Base-by-base conservation (phyloP, 2,888 invertebrate genomes). In the Pollenia griseotomentosa region DNA sequence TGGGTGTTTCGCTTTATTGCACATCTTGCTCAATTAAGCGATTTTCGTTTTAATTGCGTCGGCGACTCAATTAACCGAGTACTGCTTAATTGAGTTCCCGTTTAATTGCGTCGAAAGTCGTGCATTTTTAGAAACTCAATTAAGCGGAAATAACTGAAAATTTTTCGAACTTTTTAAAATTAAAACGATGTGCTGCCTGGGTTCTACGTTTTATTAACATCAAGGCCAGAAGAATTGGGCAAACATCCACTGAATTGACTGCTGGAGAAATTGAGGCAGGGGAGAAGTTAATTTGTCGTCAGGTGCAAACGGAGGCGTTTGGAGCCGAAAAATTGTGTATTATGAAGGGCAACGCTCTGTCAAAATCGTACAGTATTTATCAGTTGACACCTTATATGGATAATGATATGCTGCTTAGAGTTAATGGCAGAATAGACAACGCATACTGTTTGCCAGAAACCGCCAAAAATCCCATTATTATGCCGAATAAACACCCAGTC, bases 401-500 rank as follows among this genome's bases (percentile, higher is more conserved):
- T 46, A 78, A 87, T 40, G 53, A 85, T 46, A 66, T 88, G 46
- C 2, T 68, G 8, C 14, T 68, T 16, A n/a, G n/a, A 23, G 46
- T 53, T 6, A 61, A 74, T 12, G 53, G 66, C 12, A 71, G 77
- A 66, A 81, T 84, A 10, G 84, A 88, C 46, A 82, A 78, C 14
- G 84, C 86, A 33, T 68, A 57, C n/a, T 80, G 16, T 12, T 57
- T 88, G 14, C 84, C 83, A 2, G 16, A 63, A 11, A 42, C 75
- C 7, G 86, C 84, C 19, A 82, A 83, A 14, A 53, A 82, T 2
- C 85, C 82, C 10, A 73, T 84, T n/a, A 63, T 82, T 16, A 46
- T 81, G n/a, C 84, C 81, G 8, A 63, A 48, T 10, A 65, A 57
- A 23, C 75, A 83, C 16, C 7, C 40, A 2, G 46, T 14, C 8